Conservation (phyloP, 2,888 invertebrate species). For the Corythucha ciliata region DNA sequence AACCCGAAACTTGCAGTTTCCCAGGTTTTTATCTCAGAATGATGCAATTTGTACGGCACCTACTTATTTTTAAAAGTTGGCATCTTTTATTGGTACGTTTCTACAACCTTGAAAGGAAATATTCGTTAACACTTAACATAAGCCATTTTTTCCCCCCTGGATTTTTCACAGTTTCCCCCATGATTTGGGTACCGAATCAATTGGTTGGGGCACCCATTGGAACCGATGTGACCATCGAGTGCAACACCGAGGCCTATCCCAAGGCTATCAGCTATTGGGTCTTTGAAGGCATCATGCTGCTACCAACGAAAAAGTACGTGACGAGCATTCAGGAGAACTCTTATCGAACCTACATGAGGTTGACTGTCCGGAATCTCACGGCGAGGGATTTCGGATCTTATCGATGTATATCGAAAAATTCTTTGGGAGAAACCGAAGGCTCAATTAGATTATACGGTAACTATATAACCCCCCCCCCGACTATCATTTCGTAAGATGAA, state of each 20-base stretch:
- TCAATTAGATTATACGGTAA: conserved; percentile 84
- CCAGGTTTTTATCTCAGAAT: too few relatives aligned
- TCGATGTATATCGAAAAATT: conserved; percentile 87
- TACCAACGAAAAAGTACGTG: conserved; percentile 79
- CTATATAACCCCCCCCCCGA: too few relatives aligned
- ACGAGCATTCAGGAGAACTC: conserved; percentile 76
- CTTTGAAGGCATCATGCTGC: conserved; percentile 78
- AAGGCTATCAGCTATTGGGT: conserved; percentile 89
- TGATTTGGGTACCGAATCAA: conserved; percentile 92
- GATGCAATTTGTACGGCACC: too few relatives aligned
- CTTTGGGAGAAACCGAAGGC: conserved; percentile 85
- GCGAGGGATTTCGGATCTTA: conserved; percentile 82
- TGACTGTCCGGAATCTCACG: conserved; percentile 75
- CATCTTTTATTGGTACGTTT: too few relatives aligned
- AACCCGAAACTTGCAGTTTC: too few relatives aligned
- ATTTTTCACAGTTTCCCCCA: conserved; percentile 66
- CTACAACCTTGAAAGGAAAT: too few relatives aligned
- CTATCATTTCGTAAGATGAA: too few relatives aligned
- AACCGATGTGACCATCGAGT: conserved; percentile 85
- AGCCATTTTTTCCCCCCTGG: too few relatives aligned
- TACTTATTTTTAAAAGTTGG: too few relatives aligned
- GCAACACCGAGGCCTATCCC: conserved; percentile 86
- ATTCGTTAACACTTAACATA: too few relatives aligned
- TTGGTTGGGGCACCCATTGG: conserved; percentile 83
- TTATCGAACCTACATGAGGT: conserved; percentile 80